Evolutionary conservation across 2,113 vertebrate species (phyloP).

Genomic region (Leucopsar rothschildi): DNA sequence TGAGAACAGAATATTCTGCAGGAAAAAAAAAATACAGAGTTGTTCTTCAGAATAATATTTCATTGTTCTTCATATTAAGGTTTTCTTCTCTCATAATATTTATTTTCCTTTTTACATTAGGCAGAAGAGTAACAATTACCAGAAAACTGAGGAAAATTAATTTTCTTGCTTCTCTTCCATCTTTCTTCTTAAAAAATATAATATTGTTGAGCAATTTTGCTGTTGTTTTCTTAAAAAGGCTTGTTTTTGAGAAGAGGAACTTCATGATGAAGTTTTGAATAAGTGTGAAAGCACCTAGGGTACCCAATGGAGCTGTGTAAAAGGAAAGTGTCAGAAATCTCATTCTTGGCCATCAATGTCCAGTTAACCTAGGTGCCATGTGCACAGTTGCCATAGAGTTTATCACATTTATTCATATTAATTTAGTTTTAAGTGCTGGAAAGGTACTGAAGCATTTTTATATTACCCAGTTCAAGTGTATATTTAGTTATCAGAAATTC

Average conservation of each 20-base stretch:
- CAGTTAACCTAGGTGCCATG: background rate
- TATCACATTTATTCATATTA: background rate
- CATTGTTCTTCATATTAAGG: background rate
- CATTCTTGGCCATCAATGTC: background rate
- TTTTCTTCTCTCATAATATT: background rate
- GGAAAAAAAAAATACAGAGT: background rate
- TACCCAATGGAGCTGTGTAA: background rate
- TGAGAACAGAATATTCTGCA: background rate
- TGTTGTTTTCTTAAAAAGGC: background rate
- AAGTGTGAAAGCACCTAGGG: background rate
- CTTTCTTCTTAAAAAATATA: background rate
- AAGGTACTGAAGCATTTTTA: background rate
- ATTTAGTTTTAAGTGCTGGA: background rate
- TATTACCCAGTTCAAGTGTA: fast-evolving
- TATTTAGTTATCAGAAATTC: background rate
- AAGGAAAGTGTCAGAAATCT: background rate
- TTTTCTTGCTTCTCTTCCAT: background rate
- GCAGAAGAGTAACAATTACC: background rate
- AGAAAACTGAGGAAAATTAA: background rate
- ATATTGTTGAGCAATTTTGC: background rate
- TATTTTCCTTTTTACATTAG: background rate
- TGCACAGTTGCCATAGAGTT: background rate
- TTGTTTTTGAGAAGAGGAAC: background rate
- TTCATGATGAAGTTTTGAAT: background rate
- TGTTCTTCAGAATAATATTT: background rate